Base-by-base conservation (phyloP, 2,113 vertebrate genomes). In the Semnornis frantzii region DNA sequence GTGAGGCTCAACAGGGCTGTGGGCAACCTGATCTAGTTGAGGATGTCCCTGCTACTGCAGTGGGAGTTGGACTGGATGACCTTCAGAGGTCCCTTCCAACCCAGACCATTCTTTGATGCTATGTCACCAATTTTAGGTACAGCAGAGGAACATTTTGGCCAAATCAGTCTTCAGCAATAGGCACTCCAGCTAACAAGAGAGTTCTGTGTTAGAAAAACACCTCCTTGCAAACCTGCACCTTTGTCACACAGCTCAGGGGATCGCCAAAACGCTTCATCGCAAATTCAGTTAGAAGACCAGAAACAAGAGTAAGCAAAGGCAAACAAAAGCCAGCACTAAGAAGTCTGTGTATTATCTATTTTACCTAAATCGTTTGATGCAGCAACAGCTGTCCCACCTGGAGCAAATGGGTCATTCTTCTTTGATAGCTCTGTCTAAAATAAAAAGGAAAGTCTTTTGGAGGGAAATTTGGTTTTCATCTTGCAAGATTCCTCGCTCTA, bases 361-460 rank as follows among this genome's bases (percentile, higher is more conserved):
- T 97, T 98, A 99, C 99, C 99, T 97, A 97, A 97, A 92, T 99
- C 98, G 82, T 97, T 98, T 78, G 97, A 97, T 87, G 98, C 66
- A 52, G 96, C 98, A 59, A 99, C 98, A 91, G 98, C 95, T 18
- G 98, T 99, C 84, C 99, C 99, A 92, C 99, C 99, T 64, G 99
- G 99, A 96, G 99, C 99, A 94, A 99, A 99, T 10, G 99, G 99
- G 91, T 99, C 99, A 86, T 99, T 99, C 94, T 97, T 89, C 94
- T 97, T 98, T 15, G 96, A 33, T 62, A 93, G 85, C 90, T 99
- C 98, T 93, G 98, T 98, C 99, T 99, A 80, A 94, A 96, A 46
- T 80, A 95, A 91, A 96, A 46, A 57, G 95, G 59, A 96, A 91
- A 96, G 31, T n/a, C 52, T 59, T 82, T 81, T 97, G 70, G 75